Conservation (phyloP, 2,113 vertebrate species). For the Aptenodytes forsteri region DNA sequence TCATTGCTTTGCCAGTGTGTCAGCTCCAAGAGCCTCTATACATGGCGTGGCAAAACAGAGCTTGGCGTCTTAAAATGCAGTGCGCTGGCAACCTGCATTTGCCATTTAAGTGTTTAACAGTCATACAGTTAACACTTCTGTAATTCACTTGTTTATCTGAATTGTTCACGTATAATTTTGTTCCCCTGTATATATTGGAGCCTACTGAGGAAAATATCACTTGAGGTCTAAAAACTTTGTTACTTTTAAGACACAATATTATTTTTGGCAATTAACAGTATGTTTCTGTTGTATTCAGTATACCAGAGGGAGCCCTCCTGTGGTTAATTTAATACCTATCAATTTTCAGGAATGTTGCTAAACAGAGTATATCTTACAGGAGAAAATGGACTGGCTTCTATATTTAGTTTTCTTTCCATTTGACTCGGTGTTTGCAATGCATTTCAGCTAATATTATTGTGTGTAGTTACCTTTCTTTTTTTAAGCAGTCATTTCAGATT, state of each 20-base stretch:
- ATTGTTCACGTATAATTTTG: not conserved
- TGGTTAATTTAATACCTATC: slow-evolving; percentile 62
- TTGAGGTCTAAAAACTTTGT: slow-evolving; percentile 15
- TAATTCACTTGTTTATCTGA: not conserved
- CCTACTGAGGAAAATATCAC: not conserved
- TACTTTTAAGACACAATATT: not conserved
- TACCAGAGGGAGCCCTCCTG: slow-evolving; percentile 67
- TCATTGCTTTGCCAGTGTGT: not conserved
- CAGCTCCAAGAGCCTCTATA: not conserved
- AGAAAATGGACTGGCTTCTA: not conserved
- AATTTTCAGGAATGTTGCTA: slow-evolving; percentile 35
- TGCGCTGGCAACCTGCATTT: not conserved
- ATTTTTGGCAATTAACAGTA: slow-evolving; percentile 38
- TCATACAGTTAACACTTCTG: not conserved
- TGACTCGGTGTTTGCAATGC: not conserved
- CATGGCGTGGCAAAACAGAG: not conserved
- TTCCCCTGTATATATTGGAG: not conserved
- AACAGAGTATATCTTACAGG: not conserved
- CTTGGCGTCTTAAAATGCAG: not conserved
- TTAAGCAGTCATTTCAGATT: not conserved
- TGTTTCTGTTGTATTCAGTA: slow-evolving; percentile 8
- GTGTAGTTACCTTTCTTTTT: not conserved
- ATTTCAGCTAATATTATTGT: not conserved
- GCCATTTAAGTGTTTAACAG: not conserved
- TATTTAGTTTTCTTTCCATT: not conserved